A percentile compares a stretch with the other conserved stretches of the same genome.
These are phyloP conservation scores for Monochamus saltuarius DNA, from an alignment of 1,140 invertebrate species.

Conservation along the genomic window DNA sequence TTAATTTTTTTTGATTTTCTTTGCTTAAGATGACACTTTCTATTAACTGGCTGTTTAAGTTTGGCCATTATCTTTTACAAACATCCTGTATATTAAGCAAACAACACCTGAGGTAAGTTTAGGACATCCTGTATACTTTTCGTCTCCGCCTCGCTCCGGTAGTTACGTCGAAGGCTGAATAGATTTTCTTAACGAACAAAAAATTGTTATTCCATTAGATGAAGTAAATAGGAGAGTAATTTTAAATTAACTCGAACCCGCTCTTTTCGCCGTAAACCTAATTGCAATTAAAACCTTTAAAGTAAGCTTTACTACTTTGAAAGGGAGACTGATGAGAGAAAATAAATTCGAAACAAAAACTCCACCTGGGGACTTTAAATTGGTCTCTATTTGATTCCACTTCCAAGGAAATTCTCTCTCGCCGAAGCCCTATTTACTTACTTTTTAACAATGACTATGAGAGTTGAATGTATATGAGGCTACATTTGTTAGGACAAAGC, in stretches of 20 bases:
- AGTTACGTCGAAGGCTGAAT: too few relatives aligned
- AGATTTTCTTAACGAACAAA: not conserved
- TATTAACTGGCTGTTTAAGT: too few relatives aligned
- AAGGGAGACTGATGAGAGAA: conserved; percentile 12
- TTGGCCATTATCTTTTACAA: too few relatives aligned
- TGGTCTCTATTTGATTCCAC: conserved; percentile 20
- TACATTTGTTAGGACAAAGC: not conserved
- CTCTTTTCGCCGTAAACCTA: conserved; percentile 8
- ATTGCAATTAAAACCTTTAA: conserved; percentile 25
- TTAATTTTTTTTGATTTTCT: too few relatives aligned
- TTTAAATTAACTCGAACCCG: conserved; percentile 4
- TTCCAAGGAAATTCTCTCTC: conserved; percentile 10
- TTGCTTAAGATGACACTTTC: too few relatives aligned
- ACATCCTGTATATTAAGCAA: too few relatives aligned
- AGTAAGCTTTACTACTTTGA: not conserved
- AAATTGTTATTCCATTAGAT: conserved; percentile 3
- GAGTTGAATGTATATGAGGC: conserved; percentile 6
- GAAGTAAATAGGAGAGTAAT: conserved; percentile 2
- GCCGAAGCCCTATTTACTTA: conserved; percentile 8
- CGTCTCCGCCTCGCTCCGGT: too few relatives aligned
- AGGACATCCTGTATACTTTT: too few relatives aligned
- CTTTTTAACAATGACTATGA: conserved; percentile 9
- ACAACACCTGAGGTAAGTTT: too few relatives aligned
- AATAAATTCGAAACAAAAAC: conserved; percentile 12
- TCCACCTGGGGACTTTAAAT: conserved; percentile 21